Conservation (phyloP, 2,888 invertebrate species). For the Melanostoma mellinum region DNA sequence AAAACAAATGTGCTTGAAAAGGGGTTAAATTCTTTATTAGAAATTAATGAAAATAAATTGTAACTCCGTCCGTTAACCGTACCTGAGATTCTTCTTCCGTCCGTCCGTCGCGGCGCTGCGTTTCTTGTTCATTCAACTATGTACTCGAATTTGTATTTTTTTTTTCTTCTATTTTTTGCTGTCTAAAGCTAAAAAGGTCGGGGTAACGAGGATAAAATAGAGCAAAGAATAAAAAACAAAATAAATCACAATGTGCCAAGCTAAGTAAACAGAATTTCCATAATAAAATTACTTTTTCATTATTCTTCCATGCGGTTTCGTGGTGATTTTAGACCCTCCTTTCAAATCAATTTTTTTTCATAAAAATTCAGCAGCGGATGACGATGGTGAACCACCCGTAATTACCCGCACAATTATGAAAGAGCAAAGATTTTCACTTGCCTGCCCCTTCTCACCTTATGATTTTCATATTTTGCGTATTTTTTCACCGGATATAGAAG, state of each 20-base stretch:
- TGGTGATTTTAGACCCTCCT: slow-evolving; percentile 49
- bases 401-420: slow-evolving; percentile 64
- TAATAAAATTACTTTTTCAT: slow-evolving; percentile 73
- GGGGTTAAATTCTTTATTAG: slow-evolving; percentile 73
- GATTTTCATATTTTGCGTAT: not conserved
- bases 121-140: too few species aligned
- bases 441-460: slow-evolving; percentile 1
- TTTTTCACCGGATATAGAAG: slow-evolving; percentile 6
- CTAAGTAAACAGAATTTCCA: slow-evolving; percentile 71
- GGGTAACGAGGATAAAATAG: slow-evolving; percentile 65
- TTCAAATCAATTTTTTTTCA: slow-evolving; percentile 39
- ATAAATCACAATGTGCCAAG: slow-evolving; percentile 67
- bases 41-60: slow-evolving; percentile 73
- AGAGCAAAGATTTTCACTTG: slow-evolving; percentile 32
- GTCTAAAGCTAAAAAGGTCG: not conserved
- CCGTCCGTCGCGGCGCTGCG: too few species aligned
- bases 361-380: slow-evolving; percentile 37
- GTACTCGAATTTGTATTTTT: too few species aligned
- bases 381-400: slow-evolving; percentile 41
- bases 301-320: slow-evolving; percentile 63
- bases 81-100: slow-evolving; percentile 43
- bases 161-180: too few species aligned
- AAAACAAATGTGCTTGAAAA: slow-evolving; percentile 55
- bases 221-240: slow-evolving; percentile 39
- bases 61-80: slow-evolving; percentile 49